Evolutionary conservation across 2,888 invertebrate genomes (phyloP).

Genomic region (Andrena hattorfiana): DNA sequence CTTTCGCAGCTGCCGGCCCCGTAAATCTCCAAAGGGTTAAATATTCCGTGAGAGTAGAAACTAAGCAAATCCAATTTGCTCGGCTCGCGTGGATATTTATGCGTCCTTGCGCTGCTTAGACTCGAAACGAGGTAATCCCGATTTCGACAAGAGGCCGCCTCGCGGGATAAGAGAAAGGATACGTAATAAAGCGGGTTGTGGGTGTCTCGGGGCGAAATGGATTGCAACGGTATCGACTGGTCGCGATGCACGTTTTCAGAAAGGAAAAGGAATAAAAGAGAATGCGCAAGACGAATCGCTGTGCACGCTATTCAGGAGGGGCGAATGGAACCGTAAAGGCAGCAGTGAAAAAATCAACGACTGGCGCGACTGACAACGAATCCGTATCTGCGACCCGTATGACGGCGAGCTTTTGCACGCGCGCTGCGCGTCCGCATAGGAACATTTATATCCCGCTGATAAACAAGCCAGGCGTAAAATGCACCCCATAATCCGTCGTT

Average conservation of each 20-base stretch:
- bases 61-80: slow-evolving; percentile 43
- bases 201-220: background rate
- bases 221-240: background rate
- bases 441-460: slow-evolving; percentile 27
- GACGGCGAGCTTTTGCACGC: slow-evolving; percentile 53
- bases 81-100: slow-evolving; percentile 32
- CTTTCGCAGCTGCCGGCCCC: background rate
- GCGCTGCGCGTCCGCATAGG: slow-evolving; percentile 24
- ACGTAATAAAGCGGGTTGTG: background rate
- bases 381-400: slow-evolving; percentile 59
- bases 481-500: slow-evolving; percentile 40
- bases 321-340: slow-evolving; percentile 23
- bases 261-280: slow-evolving; percentile 6
- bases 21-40: slow-evolving; percentile 45
- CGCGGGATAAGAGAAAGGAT: background rate
- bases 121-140: slow-evolving; percentile 27
- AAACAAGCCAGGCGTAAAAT: slow-evolving; percentile 51
- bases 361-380: slow-evolving; percentile 51
- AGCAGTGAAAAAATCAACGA: slow-evolving; percentile 12
- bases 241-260: background rate
- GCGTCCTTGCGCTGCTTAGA: slow-evolving; percentile 19
- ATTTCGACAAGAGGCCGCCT: slow-evolving; percentile 11
- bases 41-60: slow-evolving; percentile 34
- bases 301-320: slow-evolving; percentile 2
- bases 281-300: background rate